These are phyloP conservation scores for Rhagonycha lutea DNA, from an alignment of 2,888 invertebrate genomes.

Conservation along the genomic window DNA sequence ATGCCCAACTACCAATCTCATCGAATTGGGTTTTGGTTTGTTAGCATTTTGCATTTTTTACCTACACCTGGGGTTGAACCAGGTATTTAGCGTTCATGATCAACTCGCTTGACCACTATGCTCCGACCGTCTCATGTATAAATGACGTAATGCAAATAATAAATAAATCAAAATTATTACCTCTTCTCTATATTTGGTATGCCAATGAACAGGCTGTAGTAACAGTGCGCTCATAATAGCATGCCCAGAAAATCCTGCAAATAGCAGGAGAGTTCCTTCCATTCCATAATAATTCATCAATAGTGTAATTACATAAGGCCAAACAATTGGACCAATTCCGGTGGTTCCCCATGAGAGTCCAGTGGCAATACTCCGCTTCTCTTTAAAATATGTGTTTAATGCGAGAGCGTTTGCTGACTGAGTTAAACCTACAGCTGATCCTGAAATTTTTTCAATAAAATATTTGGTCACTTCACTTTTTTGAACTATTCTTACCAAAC, in stretches of 20 bases:
- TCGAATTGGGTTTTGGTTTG: too few species aligned
- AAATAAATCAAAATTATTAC: neutral
- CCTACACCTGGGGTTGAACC: too few species aligned
- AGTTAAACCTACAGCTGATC: conserved; percentile 3
- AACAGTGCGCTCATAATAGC: conserved; percentile 69
- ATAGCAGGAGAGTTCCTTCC: conserved; percentile 67
- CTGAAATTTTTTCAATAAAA: neutral
- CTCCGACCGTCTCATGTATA: too few species aligned
- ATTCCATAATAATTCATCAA: conserved; percentile 66
- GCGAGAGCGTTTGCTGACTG: conserved; percentile 69
- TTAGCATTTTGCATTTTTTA: too few species aligned
- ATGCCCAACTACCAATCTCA: too few species aligned
- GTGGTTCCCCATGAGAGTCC: conserved; percentile 74
- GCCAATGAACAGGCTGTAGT: conserved; percentile 77
- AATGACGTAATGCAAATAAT: too few species aligned
- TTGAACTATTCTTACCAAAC: conserved; percentile 62
- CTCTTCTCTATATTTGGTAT: conserved; percentile 58
- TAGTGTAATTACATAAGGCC: conserved; percentile 71
- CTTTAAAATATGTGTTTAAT: conserved; percentile 74
- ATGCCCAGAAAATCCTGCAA: conserved; percentile 70
- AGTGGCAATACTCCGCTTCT: conserved; percentile 70
- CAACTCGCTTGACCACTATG: too few species aligned
- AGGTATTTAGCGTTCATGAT: too few species aligned
- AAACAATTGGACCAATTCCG: conserved; percentile 72
- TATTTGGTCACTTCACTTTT: accelerated